Percentiles rank a stretch among this genome's conserved stretches.
phyloP scores from a whole-genome alignment of 1,140 invertebrate species.

The Lysiphlebus fabarum region DNA sequence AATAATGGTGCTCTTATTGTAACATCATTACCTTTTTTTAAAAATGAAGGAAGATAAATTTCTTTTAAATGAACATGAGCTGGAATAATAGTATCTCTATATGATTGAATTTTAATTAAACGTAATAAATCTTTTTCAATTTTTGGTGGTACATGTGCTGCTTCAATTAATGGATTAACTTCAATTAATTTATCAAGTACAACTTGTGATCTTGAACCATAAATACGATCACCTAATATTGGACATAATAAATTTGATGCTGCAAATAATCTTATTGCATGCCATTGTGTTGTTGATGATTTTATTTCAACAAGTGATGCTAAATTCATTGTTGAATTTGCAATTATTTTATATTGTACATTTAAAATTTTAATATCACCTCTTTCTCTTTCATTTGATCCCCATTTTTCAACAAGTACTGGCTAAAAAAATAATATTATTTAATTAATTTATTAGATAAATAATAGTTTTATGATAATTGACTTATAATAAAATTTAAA shows the following conservation, averaged over 20 bases:
- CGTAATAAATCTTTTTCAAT: constrained; percentile 32
- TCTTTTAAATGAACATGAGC: constrained; percentile 45
- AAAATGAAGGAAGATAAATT: constrained; percentile 33
- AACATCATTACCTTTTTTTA: constrained; percentile 28
- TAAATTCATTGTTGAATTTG: constrained; percentile 37
- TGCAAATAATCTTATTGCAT: constrained; percentile 48
- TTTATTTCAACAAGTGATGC: constrained; percentile 45
- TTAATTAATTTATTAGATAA: neutral
- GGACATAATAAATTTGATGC: constrained; percentile 44
- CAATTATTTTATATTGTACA: constrained; percentile 35
- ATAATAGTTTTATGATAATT: neutral
- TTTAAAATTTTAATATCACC: constrained; percentile 34
- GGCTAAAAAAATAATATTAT: constrained; percentile 29
- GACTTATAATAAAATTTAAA: neutral
- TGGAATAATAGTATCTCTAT: constrained; percentile 44
- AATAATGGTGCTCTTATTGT: constrained; percentile 42
- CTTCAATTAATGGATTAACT: constrained; percentile 40
- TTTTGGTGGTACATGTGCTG: constrained; percentile 28
- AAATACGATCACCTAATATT: constrained; percentile 52
- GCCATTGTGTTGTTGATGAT: constrained; percentile 37
- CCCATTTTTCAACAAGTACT: constrained; percentile 33
- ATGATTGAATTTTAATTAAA: constrained; percentile 24
- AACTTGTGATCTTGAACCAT: constrained; percentile 43
- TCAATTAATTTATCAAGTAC: constrained; percentile 41
- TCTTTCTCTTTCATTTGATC: constrained; percentile 30